A percentile compares a stretch with the other conserved stretches of the same genome.
phyloP scores from a whole-genome alignment of 2,888 invertebrate species.

The Cephalotes varians region DNA sequence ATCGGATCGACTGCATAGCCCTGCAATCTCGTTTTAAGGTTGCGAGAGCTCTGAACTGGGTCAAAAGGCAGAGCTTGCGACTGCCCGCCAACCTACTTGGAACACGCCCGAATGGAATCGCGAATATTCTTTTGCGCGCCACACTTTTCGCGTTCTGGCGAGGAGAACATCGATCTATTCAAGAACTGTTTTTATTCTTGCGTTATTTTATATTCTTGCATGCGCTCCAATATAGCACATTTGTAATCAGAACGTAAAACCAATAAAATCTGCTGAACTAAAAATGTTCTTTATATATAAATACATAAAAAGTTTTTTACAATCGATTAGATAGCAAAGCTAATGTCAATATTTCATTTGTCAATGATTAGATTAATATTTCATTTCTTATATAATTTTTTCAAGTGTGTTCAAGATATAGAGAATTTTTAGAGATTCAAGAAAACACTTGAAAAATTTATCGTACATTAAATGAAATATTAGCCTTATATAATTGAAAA shows the following conservation, averaged over 20 bases:
- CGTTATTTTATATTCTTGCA: neutral
- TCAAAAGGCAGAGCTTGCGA: conserved; percentile 74
- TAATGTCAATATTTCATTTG: neutral
- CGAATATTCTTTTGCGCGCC: conserved; percentile 62
- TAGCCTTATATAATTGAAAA: no score
- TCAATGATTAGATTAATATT: no score
- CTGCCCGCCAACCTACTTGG: conserved; percentile 68
- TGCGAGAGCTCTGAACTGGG: conserved; percentile 77
- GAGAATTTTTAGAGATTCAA: no score
- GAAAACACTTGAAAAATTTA: no score
- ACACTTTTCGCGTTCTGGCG: neutral
- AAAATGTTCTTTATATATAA: neutral
- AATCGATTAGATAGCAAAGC: neutral
- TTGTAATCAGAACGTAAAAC: neutral
- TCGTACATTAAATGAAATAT: no score
- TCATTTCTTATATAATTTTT: no score
- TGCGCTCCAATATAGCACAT: neutral
- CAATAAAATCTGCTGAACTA: neutral
- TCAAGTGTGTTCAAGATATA: no score
- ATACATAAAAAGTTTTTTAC: neutral
- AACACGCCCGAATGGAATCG: conserved; percentile 63
- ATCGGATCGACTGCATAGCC: conserved; percentile 61
- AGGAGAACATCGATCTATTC: neutral
- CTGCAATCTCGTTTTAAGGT: conserved; percentile 70
- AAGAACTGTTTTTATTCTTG: neutral